A percentile compares a stretch with the other conserved stretches of the same genome.
Conservation (phyloP, 2,888 invertebrate genomes). For the Dilophus febrilis region DNA sequence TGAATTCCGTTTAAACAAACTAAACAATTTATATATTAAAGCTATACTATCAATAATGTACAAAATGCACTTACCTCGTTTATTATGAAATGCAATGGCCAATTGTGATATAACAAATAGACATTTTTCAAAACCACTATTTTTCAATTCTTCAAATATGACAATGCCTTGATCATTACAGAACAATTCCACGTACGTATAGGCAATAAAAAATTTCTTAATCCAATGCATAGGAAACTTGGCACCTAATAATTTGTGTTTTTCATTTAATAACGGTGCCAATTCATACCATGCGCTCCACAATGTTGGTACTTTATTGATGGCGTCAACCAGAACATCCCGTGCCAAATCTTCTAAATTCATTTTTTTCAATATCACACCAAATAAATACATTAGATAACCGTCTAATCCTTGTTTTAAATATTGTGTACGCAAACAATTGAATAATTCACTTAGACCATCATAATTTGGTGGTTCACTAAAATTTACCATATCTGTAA, state of each 20-base stretch:
- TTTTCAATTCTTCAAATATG: conserved; percentile 57
- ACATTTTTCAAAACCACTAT: conserved; percentile 70
- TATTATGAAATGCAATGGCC: conserved; percentile 83
- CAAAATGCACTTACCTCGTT: conserved; percentile 46
- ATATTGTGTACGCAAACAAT: conserved; percentile 39
- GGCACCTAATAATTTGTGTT: conserved; percentile 50
- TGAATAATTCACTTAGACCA: conserved; percentile 37
- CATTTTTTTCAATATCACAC: conserved; percentile 74
- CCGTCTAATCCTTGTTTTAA: conserved; percentile 57
- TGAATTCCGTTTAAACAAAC: no score
- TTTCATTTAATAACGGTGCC: conserved; percentile 65
- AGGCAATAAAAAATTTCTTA: conserved; percentile 78
- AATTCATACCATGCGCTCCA: conserved; percentile 96
- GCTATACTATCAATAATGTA: no score
- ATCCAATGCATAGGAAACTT: conserved; percentile 83
- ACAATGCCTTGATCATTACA: conserved; percentile 78
- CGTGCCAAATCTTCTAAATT: conserved; percentile 65
- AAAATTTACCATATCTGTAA: conserved; percentile 41
- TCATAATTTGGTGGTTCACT: conserved; percentile 25
- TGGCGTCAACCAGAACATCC: conserved; percentile 59
- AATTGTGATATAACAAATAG: conserved; percentile 82
- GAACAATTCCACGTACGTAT: conserved; percentile 77
- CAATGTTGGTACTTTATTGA: conserved; percentile 62
- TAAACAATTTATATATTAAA: no score
- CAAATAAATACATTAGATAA: conserved; percentile 75